Evolutionary conservation across 2,113 vertebrate species (phyloP).

Genomic region (Sula dactylatra): DNA sequence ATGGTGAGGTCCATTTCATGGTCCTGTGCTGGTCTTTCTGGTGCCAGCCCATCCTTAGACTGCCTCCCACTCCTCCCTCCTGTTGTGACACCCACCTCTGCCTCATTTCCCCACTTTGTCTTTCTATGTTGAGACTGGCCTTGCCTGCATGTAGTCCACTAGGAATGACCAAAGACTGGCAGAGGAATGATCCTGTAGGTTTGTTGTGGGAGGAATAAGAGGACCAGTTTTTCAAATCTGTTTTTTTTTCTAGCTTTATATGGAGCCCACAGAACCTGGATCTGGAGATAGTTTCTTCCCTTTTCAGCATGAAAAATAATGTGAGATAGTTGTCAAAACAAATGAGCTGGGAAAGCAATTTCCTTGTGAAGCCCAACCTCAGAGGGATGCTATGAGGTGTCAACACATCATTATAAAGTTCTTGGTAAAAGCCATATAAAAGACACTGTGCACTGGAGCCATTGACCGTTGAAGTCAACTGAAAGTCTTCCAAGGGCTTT

Average conservation of each 20-base stretch:
- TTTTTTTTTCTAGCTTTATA: not conserved
- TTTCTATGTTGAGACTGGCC: not conserved
- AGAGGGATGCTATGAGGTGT: not conserved
- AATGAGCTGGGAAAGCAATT: not conserved
- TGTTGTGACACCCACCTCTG: not conserved
- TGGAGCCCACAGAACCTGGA: not conserved
- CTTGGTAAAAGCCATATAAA: not conserved
- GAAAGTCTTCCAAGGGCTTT: not conserved
- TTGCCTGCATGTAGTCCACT: not conserved
- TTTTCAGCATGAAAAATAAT: not conserved
- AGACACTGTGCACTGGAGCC: not conserved
- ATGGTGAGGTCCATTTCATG: not conserved
- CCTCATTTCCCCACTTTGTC: not conserved
- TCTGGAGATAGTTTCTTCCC: not conserved
- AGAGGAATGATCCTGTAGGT: not conserved
- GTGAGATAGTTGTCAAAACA: not conserved
- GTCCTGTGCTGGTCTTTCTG: not conserved
- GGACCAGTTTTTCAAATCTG: not conserved
- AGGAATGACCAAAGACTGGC: not conserved
- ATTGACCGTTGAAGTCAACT: not conserved
- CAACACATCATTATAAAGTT: not conserved
- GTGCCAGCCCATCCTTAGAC: not conserved
- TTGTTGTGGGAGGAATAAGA: not conserved
- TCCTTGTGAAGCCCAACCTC: not conserved
- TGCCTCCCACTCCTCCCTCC: not conserved